phyloP scores from a whole-genome alignment of 2,797 vertebrate genomes.

The Sebastes oblongus region DNA sequence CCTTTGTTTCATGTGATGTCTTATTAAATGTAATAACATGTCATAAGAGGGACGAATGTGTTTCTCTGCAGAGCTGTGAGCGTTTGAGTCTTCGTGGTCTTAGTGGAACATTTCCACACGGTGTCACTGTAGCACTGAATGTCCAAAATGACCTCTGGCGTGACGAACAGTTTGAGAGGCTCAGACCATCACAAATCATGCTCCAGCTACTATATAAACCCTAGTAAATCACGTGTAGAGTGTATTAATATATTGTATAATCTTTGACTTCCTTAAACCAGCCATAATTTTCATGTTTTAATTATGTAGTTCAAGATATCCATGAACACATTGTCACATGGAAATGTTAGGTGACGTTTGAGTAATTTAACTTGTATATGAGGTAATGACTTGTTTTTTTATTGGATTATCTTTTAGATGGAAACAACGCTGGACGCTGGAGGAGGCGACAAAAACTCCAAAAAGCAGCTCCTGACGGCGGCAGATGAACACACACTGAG shows the following conservation, averaged over 20 bases:
- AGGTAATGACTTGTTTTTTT: not conserved
- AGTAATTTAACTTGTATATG: not conserved
- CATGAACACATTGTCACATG: not conserved
- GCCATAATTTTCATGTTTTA: not conserved
- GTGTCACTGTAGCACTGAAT: constrained; percentile 59
- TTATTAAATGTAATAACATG: not conserved
- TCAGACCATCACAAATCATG: constrained; percentile 9
- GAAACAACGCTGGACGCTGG: not conserved
- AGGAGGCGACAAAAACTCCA: not conserved
- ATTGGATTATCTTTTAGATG: not conserved
- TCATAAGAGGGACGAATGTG: not conserved
- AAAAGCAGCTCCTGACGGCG: not conserved
- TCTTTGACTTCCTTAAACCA: not conserved
- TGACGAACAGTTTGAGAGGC: not conserved
- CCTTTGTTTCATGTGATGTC: not conserved
- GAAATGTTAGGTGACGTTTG: not conserved
- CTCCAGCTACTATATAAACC: not conserved
- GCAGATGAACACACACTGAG: not conserved
- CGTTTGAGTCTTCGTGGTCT: not conserved
- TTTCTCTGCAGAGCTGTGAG: not conserved
- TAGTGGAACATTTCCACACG: constrained; percentile 44
- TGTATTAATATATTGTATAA: not conserved
- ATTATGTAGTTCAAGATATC: not conserved
- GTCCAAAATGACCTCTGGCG: constrained; percentile 3
- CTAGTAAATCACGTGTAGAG: not conserved